phyloP scores from a whole-genome alignment of 2,888 invertebrate genomes.

The Onchidella celtica region DNA sequence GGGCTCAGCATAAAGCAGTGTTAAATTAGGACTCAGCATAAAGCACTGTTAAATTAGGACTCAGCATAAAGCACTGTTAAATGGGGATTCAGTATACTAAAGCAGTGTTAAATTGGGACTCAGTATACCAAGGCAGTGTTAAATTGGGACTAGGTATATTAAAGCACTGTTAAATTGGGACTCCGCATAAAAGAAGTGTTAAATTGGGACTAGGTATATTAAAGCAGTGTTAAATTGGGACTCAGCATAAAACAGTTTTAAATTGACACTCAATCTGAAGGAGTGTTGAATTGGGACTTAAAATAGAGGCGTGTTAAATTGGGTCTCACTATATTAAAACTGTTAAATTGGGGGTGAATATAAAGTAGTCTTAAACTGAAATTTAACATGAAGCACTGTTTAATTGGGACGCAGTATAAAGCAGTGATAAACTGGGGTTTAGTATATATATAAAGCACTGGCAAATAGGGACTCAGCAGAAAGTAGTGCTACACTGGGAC shows the following conservation, averaged over 20 bases:
- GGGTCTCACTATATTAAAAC: neutral
- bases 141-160: neutral
- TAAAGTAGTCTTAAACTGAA: neutral
- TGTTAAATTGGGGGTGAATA: neutral
- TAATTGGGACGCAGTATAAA: neutral
- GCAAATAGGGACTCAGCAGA: neutral
- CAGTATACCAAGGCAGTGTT: neutral
- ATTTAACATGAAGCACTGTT: neutral
- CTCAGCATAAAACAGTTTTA: neutral
- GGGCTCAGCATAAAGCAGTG: neutral
- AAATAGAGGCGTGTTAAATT: neutral
- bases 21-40: neutral
- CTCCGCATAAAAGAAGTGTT: too few species aligned
- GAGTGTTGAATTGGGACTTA: neutral
- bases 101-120: neutral
- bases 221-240: neutral
- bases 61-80: neutral
- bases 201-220: too few species aligned
- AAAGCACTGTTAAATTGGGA: neutral
- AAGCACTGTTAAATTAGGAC: neutral
- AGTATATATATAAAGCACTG: neutral
- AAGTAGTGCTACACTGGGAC: too few species aligned
- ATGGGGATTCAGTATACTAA: neutral
- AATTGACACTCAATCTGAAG: neutral
- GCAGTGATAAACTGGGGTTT: neutral